Base-by-base conservation (phyloP, 2,888 invertebrate species). In the Leptinotarsa peninsularis region DNA sequence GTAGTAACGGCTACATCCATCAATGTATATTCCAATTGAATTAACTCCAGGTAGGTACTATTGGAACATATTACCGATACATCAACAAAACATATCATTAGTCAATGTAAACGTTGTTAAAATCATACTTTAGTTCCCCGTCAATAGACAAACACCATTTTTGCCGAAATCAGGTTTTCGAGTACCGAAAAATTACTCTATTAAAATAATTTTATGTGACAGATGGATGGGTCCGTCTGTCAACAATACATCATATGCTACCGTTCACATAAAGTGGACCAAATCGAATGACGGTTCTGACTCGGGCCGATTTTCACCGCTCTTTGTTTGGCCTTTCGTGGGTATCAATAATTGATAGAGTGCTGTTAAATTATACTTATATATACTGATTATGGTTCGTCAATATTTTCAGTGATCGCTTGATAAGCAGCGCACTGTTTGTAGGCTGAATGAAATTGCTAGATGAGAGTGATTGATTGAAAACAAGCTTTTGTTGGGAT, bases 201-300 rank as follows among this genome's bases (percentile, higher is more conserved):
- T 88, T 87, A 86, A 88, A 87, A 87, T 87, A 85, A 87, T 87
- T 87, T 87, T 86, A 85, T 85, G 86, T 85, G 86, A 86, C 86
- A 87, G 85, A 87, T 86, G 86, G 86, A 85, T 82, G 77, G 82
- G 78, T 80, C 79, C 81, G 79, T 83, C 80, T 85, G 85, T 85
- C 85, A 86, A 86, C 86, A 86, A 83, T 84, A 83, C 83, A 87
- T 88, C 87, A 88, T 87, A 87, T 87, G 87, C 87, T 87, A 87
- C 88, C 84, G 86, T 86, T 79, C 85, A 84, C 82, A 85, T 81
- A 84, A 75, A 86, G 84, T 76, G 74, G 79, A 49, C 81, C 85
- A 82, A 58, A 54, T 74, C 49, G 67, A 76, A 14, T 72, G 68
- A 15, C 27, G 50, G 21, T 23, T 5, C 7, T 56, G 69, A 68